Conservation (phyloP, 2,797 vertebrate species). For the Pangasius larnaudii region DNA sequence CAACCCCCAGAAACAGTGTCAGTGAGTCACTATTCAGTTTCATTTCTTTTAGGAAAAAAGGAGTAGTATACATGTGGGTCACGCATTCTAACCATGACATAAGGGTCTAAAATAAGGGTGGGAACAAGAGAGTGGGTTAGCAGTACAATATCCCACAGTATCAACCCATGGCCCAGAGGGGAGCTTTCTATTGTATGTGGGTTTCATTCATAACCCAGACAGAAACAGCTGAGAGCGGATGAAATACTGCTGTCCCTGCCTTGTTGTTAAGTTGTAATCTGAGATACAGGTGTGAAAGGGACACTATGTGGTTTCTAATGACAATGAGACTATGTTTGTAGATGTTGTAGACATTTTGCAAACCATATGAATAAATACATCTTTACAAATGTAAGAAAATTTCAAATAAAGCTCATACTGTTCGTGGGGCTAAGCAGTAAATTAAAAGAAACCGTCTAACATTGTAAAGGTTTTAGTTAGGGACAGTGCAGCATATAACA, state of each 20-base stretch:
- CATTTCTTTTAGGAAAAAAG: slow-evolving; percentile 12
- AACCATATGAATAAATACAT: neutral
- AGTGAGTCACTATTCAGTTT: slow-evolving; percentile 27
- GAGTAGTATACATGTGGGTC: slow-evolving; percentile 13
- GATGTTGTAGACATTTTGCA: neutral
- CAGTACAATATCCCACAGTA: slow-evolving; percentile 39
- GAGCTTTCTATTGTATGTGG: slow-evolving; percentile 27
- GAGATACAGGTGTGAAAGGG: slow-evolving; percentile 26
- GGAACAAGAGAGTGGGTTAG: slow-evolving; percentile 23
- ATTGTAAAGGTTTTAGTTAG: neutral
- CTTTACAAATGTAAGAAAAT: neutral
- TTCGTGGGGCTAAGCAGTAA: neutral
- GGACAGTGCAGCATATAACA: neutral
- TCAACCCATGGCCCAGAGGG: slow-evolving; percentile 36
- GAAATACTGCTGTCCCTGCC: slow-evolving; percentile 43
- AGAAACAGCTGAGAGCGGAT: slow-evolving; percentile 41
- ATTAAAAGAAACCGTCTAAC: neutral
- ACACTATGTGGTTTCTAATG: slow-evolving; percentile 34
- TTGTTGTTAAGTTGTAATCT: slow-evolving; percentile 27
- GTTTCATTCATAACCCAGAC: slow-evolving; percentile 46
- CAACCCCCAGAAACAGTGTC: slow-evolving; percentile 1
- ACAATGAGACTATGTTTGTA: neutral
- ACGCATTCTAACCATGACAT: slow-evolving; percentile 10
- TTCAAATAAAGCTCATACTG: neutral
- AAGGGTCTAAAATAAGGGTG: slow-evolving; percentile 53